phyloP scores from a whole-genome alignment of 2,113 vertebrate species.

The Opisthocomus hoazin region DNA sequence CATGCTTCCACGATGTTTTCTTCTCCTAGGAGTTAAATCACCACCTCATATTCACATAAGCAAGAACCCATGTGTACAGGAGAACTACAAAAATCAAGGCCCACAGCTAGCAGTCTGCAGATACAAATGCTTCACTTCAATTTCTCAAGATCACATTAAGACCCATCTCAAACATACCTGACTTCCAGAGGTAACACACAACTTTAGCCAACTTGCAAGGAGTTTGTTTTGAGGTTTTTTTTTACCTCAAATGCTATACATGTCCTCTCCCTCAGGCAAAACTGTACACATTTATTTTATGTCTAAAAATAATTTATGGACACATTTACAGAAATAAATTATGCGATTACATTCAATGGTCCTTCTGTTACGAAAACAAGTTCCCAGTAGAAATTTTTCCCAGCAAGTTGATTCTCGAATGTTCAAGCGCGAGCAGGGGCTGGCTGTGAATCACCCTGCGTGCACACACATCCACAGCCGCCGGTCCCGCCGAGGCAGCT shows the following conservation, averaged over 20 bases:
- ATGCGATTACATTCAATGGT: not conserved
- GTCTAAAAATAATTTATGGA: not conserved
- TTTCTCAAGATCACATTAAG: not conserved
- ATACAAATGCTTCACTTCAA: not conserved
- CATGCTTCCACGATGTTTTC: not conserved
- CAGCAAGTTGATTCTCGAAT: not conserved
- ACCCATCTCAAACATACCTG: not conserved
- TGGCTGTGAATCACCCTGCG: not conserved
- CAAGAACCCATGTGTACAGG: not conserved
- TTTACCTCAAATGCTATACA: not conserved
- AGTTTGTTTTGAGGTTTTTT: not conserved
- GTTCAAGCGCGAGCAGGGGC: not conserved
- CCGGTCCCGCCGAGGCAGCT: not conserved
- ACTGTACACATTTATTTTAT: not conserved
- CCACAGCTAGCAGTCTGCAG: not conserved
- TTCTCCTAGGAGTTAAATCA: not conserved
- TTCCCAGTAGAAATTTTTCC: not conserved
- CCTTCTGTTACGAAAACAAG: not conserved
- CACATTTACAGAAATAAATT: not conserved
- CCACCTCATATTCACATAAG: not conserved
- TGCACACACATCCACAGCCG: not conserved
- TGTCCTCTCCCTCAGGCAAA: not conserved
- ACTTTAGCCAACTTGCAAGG: not conserved
- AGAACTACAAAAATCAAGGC: not conserved
- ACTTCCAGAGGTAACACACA: not conserved